These are phyloP conservation scores for Aegotheles bennettii DNA, from an alignment of 2,113 vertebrate species.

Conservation along the genomic window DNA sequence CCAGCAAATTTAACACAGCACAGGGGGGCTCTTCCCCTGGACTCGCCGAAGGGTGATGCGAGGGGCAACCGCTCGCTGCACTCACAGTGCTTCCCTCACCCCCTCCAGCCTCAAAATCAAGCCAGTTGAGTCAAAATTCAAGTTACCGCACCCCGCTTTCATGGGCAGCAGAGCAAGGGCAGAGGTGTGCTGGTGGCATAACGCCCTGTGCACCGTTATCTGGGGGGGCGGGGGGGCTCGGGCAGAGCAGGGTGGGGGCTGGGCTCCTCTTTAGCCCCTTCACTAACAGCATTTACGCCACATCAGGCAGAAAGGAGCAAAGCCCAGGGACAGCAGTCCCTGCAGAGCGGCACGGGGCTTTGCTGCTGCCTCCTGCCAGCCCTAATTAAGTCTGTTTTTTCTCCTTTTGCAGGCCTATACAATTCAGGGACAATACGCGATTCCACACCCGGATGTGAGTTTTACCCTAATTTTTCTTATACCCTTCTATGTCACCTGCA, in stretches of 20 bases:
- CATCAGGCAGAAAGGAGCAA: background rate
- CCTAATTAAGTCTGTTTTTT: background rate
- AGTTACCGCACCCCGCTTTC: accelerated
- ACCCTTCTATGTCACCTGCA: slow-evolving; percentile 72
- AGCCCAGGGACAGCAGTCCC: background rate
- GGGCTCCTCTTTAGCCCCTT: background rate
- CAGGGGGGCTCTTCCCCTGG: background rate
- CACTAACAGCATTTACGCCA: background rate
- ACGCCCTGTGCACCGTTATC: accelerated
- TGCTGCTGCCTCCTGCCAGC: accelerated
- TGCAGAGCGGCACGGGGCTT: background rate
- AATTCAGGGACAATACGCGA: slow-evolving; percentile 98
- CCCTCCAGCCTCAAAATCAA: background rate
- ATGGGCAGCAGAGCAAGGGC: background rate
- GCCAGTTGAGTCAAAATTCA: background rate
- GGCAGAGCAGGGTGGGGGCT: background rate
- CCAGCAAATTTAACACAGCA: background rate
- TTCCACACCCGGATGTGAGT: slow-evolving; percentile 98
- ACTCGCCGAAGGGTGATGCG: no score
- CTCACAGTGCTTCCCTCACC: background rate
- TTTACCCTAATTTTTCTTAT: slow-evolving; percentile 50
- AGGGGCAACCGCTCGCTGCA: accelerated
- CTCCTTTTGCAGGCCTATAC: slow-evolving; percentile 89
- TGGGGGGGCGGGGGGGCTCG: accelerated
- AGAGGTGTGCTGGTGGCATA: background rate